Conservation (phyloP, 2,797 vertebrate genomes). For the Ctenopoma kingsleyae region DNA sequence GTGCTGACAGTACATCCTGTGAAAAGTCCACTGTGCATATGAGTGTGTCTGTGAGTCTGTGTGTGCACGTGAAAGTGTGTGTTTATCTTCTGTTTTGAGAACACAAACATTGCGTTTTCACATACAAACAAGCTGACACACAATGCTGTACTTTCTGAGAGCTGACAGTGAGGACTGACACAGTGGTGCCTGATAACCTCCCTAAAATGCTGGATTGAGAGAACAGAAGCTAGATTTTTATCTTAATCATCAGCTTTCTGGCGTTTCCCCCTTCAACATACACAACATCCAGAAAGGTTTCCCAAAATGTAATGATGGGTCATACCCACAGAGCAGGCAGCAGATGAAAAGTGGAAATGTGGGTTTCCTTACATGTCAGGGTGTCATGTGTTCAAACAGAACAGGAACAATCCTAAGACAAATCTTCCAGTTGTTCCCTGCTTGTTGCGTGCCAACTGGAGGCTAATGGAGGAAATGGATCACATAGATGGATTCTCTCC, state of each 20-base stretch:
- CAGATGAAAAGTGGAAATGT: conserved; percentile 40
- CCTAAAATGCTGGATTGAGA: no score
- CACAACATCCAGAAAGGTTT: conserved; percentile 12
- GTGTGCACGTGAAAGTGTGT: background rate
- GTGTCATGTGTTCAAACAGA: conserved; percentile 19
- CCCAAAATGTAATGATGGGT: conserved; percentile 19
- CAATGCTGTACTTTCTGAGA: conserved; percentile 28
- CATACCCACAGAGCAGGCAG: conserved; percentile 15
- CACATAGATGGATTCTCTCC: conserved; percentile 40
- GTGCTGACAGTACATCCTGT: conserved; percentile 45
- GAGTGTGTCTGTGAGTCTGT: background rate
- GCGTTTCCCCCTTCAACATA: conserved; percentile 18
- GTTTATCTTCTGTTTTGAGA: conserved; percentile 14
- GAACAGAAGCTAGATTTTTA: conserved; percentile 55
- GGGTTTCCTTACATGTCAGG: conserved; percentile 35
- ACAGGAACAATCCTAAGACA: conserved; percentile 57
- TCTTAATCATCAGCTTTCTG: conserved; percentile 69
- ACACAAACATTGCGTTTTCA: conserved; percentile 17
- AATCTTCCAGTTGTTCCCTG: conserved; percentile 59
- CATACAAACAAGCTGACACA: conserved; percentile 40
- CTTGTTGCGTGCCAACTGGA: conserved; percentile 50
- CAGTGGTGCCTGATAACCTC: conserved; percentile 39
- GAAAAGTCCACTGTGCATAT: conserved; percentile 9
- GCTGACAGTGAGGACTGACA: conserved; percentile 21
- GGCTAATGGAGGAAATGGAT: conserved; percentile 57